These are phyloP conservation scores for Eudasyphora cyanicolor DNA, from an alignment of 2,888 invertebrate species.

Conservation along the genomic window DNA sequence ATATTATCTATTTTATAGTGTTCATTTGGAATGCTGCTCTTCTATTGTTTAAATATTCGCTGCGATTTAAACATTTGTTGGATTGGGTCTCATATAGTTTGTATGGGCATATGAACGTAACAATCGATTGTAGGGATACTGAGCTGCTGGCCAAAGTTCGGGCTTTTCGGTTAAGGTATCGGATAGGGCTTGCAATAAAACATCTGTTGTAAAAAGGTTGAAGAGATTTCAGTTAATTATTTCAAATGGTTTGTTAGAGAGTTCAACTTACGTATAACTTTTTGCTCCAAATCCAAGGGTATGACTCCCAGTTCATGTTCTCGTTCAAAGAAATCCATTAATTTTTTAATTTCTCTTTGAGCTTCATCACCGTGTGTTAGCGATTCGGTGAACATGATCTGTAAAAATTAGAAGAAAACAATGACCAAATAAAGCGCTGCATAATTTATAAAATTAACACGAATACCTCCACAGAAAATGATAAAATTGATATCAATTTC, in stretches of 20 bases:
- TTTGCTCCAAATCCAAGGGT: constrained; percentile 87
- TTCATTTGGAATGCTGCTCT: background rate
- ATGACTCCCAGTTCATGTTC: constrained; percentile 88
- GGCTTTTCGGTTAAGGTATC: constrained; percentile 88
- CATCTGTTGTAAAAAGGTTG: constrained; percentile 81
- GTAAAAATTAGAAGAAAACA: constrained; percentile 55
- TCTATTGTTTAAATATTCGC: background rate
- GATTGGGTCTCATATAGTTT: constrained; percentile 55
- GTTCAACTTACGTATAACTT: constrained; percentile 85
- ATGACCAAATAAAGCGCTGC: no score
- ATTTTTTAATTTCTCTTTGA: constrained; percentile 86
- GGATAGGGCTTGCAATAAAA: constrained; percentile 87
- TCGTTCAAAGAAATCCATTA: constrained; percentile 87
- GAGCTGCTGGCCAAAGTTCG: constrained; percentile 83
- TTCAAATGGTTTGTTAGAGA: background rate
- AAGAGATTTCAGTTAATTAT: background rate
- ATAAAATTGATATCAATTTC: no score
- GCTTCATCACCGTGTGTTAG: constrained; percentile 85
- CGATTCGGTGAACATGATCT: constrained; percentile 90
- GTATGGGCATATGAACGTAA: constrained; percentile 70
- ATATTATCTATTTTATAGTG: no score
- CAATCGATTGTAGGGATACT: constrained; percentile 77
- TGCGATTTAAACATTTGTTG: constrained; percentile 53
- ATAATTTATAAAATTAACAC: no score
- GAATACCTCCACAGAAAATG: no score